phyloP scores from a whole-genome alignment of 1,140 invertebrate genomes.

The Apis cerana region DNA sequence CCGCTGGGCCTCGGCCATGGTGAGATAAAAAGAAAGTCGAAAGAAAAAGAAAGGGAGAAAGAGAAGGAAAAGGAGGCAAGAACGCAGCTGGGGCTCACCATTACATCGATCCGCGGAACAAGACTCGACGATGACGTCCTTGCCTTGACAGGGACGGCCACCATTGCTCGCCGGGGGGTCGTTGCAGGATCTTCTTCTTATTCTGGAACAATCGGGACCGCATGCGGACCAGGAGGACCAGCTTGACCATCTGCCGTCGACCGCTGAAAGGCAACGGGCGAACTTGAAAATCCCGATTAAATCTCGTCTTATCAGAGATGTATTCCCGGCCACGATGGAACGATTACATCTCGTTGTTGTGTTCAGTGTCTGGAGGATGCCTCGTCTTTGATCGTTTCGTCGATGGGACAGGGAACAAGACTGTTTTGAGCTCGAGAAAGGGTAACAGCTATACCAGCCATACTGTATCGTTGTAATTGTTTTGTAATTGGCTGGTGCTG shows the following conservation, averaged over 20 bases:
- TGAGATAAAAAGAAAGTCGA: background rate
- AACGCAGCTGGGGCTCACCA: slow-evolving; percentile 68
- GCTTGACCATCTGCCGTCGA: slow-evolving; percentile 88
- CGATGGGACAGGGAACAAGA: background rate
- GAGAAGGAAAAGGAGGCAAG: slow-evolving; percentile 8
- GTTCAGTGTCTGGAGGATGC: background rate
- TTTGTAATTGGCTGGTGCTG: slow-evolving; percentile 18
- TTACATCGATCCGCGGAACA: slow-evolving; percentile 81
- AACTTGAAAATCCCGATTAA: slow-evolving; percentile 63
- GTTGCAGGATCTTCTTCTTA: slow-evolving; percentile 89
- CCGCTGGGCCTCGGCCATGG: slow-evolving; percentile 28
- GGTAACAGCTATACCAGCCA: background rate
- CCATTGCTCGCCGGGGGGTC: slow-evolving; percentile 85
- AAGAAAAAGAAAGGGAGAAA: background rate
- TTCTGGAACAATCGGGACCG: slow-evolving; percentile 91
- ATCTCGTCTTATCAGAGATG: slow-evolving; percentile 59
- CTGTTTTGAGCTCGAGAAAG: background rate
- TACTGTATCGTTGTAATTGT: slow-evolving; percentile 9
- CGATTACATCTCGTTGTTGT: slow-evolving; percentile 33
- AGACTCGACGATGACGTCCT: slow-evolving; percentile 83
- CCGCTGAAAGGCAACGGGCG: slow-evolving; percentile 64
- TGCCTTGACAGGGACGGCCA: slow-evolving; percentile 86
- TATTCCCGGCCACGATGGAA: background rate
- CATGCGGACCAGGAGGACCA: slow-evolving; percentile 95
- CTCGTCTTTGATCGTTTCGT: slow-evolving; percentile 6